phyloP scores from a whole-genome alignment of 2,888 invertebrate species.

The Thymelicus sylvestris region DNA sequence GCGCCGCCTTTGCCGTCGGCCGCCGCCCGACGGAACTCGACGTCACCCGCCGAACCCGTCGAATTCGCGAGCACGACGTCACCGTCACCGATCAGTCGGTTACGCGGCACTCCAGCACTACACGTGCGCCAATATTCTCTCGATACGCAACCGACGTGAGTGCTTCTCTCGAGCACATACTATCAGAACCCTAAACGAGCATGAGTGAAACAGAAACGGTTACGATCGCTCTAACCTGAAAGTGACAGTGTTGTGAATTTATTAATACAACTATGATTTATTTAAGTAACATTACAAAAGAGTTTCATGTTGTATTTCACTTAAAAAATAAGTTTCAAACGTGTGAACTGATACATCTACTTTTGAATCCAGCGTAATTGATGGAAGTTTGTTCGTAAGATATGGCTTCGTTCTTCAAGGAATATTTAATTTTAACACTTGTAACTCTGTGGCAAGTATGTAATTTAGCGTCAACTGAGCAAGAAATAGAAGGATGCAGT shows the following conservation, averaged over 20 bases:
- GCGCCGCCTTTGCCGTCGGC: constrained; percentile 70
- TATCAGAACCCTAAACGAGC: constrained; percentile 50
- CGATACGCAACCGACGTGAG: constrained; percentile 32
- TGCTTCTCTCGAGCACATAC: constrained; percentile 32
- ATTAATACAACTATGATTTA: constrained; percentile 62
- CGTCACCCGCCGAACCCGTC: constrained; percentile 36
- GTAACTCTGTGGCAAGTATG: constrained; percentile 67
- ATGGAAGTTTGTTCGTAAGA: constrained; percentile 50
- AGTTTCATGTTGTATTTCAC: constrained; percentile 60
- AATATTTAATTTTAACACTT: constrained; percentile 67
- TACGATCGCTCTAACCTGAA: constrained; percentile 55
- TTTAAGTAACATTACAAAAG: constrained; percentile 55
- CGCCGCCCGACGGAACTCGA: constrained; percentile 44
- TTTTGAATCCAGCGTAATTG: constrained; percentile 72
- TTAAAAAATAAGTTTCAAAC: constrained; percentile 58
- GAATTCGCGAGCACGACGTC: constrained; percentile 40
- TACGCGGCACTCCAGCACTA: constrained; percentile 9
- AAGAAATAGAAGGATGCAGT: constrained; percentile 62
- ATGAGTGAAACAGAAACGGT: constrained; percentile 61
- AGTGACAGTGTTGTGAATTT: constrained; percentile 67
- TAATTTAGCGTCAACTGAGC: constrained; percentile 64
- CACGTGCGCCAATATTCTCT: constrained; percentile 32
- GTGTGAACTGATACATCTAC: constrained; percentile 61
- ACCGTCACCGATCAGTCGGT: constrained; percentile 4
- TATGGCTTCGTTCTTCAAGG: constrained; percentile 71